Evolutionary conservation across 2,888 invertebrate genomes (phyloP).

Genomic region (Tetranychus piercei): DNA sequence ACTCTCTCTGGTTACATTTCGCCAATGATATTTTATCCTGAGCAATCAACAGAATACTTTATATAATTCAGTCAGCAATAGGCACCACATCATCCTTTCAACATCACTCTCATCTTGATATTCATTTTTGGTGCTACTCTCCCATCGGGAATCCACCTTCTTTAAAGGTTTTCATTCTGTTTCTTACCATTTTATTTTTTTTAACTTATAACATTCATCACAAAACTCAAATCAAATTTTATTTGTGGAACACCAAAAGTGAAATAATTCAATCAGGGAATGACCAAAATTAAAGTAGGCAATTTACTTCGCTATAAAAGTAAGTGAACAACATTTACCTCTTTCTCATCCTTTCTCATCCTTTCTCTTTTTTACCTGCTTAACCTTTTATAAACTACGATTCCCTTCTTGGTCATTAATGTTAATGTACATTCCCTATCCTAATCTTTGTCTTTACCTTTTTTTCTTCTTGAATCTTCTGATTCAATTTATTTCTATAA

Average conservation of each 20-base stretch:
- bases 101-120: neutral
- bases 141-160: neutral
- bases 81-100: neutral
- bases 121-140: neutral
- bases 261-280: neutral
- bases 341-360: neutral
- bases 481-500: neutral
- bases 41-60: neutral
- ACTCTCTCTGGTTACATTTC: neutral
- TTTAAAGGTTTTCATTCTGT: neutral
- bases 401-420: neutral
- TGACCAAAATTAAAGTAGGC: conserved; percentile 13
- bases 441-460: neutral
- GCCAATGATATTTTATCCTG: neutral
- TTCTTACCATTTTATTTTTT: neutral
- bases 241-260: neutral
- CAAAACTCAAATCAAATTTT: no score
- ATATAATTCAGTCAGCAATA: neutral
- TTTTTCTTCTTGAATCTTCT: neutral
- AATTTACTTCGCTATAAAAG: conserved; percentile 12
- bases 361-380: neutral
- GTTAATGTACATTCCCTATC: neutral
- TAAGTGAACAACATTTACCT: conserved; percentile 6
- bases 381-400: neutral
- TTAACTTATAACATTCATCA: no score